Conservation (phyloP, 2,113 vertebrate genomes). For the Chunga burmeisteri region DNA sequence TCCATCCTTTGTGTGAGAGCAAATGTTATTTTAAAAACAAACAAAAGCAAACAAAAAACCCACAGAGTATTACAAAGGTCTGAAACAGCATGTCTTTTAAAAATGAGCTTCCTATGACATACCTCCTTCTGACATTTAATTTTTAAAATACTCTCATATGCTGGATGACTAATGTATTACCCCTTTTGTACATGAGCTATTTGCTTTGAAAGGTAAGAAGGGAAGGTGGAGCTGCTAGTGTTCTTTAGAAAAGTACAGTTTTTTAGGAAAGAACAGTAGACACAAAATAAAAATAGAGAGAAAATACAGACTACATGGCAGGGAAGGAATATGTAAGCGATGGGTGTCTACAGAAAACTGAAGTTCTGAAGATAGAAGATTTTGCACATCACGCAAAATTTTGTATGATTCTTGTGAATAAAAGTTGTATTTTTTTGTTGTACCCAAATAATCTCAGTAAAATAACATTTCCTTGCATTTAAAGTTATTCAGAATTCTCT, state of each 20-base stretch:
- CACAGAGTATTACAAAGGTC: not conserved
- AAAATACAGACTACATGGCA: rapidly evolving
- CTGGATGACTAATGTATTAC: not conserved
- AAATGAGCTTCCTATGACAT: not conserved
- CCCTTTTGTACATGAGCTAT: not conserved
- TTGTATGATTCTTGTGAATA: not conserved
- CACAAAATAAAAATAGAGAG: not conserved
- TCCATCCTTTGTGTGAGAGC: slow-evolving; percentile 59
- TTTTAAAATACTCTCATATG: not conserved
- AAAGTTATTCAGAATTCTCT: not conserved
- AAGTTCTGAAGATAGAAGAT: not conserved
- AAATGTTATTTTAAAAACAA: not conserved
- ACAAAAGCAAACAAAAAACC: not conserved
- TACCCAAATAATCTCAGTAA: not conserved
- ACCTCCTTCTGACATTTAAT: too few species aligned
- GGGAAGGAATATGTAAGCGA: not conserved
- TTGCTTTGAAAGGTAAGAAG: not conserved
- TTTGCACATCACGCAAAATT: not conserved
- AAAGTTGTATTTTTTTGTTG: not conserved
- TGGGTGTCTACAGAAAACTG: not conserved
- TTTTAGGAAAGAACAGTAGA: not conserved
- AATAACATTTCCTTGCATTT: not conserved
- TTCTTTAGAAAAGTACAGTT: not conserved
- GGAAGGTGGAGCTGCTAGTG: not conserved
- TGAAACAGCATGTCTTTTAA: not conserved